Evolutionary conservation across 2,797 vertebrate genomes (phyloP), one percentile per base, ranked within the genome.

Genomic region (Rhodeus uyekii): DNA sequence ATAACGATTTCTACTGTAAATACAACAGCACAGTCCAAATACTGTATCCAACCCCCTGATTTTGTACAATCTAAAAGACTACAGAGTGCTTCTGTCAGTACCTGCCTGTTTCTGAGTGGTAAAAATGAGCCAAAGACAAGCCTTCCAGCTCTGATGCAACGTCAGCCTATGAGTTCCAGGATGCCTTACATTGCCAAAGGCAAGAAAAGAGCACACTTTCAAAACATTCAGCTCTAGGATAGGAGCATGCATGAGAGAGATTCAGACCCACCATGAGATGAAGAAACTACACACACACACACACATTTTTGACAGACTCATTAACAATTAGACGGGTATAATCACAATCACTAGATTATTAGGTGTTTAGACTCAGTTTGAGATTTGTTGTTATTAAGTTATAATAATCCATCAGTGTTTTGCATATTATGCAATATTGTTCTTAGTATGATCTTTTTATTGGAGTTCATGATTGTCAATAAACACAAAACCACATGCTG

Each of bases 81-180:
- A 46, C 22, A 22, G 6, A 34, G 48, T 3, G 5, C 0, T 58
- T 55, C 12, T 65, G n/a, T 73, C 55, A 64, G 29, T 55, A 69
- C 36, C 73, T 82, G n/a, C 42, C 12, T 32, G 34, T 72, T 78
- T 77, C 44, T 68, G 72, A 58, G 53, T 75, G 38, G 32, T 5
- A 32, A 65, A 44, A 80, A 48, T 22, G 22, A 63, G 34, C 78
- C 67, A 38, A 82, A 82, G 72, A 78, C 63, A 78, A 68, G 73
- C 72, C 77, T 74, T 77, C 1, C 61, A 79, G 85, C 65, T 81
- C 61, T 68, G 69, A 73, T 68, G 74, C 80, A 86, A 78, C 85
- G 87, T 82, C 84, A 85, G 87, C 73, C 73, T 83, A 29, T 67
- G 65, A 77, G 81, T 65, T 69, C 60, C 65, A 72, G 61, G n/a